A percentile compares a stretch with the other conserved stretches of the same genome.
phyloP scores from a whole-genome alignment of 2,888 invertebrate species.

The Parnassius glacialis region DNA sequence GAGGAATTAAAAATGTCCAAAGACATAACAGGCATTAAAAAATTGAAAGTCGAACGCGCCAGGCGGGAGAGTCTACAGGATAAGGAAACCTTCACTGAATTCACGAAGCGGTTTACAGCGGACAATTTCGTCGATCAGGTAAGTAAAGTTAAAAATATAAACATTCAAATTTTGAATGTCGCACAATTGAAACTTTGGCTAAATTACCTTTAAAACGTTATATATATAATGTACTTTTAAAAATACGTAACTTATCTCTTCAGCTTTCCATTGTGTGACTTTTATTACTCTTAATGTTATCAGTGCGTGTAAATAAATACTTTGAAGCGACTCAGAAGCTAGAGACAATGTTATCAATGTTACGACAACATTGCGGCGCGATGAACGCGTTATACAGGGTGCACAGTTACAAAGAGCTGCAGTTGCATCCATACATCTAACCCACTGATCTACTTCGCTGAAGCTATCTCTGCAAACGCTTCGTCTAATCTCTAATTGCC shows the following conservation, averaged over 20 bases:
- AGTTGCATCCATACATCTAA: slow-evolving; percentile 36
- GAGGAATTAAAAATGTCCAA: slow-evolving; percentile 95
- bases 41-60: slow-evolving; percentile 93
- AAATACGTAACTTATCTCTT: slow-evolving; percentile 1
- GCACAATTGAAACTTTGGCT: background rate
- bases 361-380: slow-evolving; percentile 1
- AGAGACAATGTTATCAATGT: slow-evolving; percentile 8
- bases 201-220: background rate
- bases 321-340: slow-evolving; percentile 17
- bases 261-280: slow-evolving; percentile 6
- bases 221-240: background rate
- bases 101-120: slow-evolving; percentile 90
- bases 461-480: slow-evolving; percentile 23
- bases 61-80: slow-evolving; percentile 91
- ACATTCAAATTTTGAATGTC: background rate
- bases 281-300: slow-evolving; percentile 3
- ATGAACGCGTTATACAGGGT: background rate
- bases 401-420: slow-evolving; percentile 12
- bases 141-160: slow-evolving; percentile 48
- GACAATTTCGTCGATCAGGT: slow-evolving; percentile 95
- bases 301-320: background rate
- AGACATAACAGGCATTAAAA: slow-evolving; percentile 96
- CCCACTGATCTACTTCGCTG: slow-evolving; percentile 50
- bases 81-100: slow-evolving; percentile 91
- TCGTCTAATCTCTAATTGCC: slow-evolving; percentile 40